Evolutionary conservation across 2,888 invertebrate genomes (phyloP).

Genomic region (Agonopterix alstromeriana): DNA sequence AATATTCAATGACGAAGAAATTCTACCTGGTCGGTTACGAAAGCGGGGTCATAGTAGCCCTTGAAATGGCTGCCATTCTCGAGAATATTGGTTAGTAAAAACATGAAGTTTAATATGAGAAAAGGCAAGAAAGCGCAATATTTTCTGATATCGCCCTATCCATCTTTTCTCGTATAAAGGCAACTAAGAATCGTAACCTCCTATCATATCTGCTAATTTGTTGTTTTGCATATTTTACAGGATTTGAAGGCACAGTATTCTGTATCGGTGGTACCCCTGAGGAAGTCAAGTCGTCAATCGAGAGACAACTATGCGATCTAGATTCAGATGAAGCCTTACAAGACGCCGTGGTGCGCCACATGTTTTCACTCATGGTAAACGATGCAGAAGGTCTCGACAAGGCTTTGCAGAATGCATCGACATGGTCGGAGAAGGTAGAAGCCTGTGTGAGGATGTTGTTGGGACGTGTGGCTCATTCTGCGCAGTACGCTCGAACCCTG

Average conservation of each 20-base stretch:
- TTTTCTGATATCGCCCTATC: too few relatives aligned
- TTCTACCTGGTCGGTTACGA: conserved; percentile 48
- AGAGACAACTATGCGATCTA: conserved; percentile 23
- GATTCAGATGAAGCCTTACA: conserved; percentile 31
- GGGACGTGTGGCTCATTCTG: conserved; percentile 36
- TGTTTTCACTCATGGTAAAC: conserved; percentile 33
- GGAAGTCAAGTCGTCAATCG: conserved; percentile 25
- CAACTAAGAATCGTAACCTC: too few relatives aligned
- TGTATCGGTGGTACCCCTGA: conserved; percentile 40
- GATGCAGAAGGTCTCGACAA: conserved; percentile 13
- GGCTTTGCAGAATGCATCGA: conserved; percentile 7
- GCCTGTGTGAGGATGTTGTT: conserved; percentile 28
- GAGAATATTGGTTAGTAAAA: conserved; percentile 28
- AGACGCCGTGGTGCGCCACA: conserved; percentile 33
- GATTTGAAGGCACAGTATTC: conserved; percentile 40
- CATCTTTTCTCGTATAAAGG: too few relatives aligned
- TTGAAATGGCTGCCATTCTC: conserved; percentile 45
- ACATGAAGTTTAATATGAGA: too few relatives aligned
- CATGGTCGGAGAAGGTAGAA: conserved; percentile 29
- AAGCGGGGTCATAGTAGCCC: conserved; percentile 32
- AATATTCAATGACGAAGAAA: conserved; percentile 18
- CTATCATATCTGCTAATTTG: too few relatives aligned
- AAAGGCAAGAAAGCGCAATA: too few relatives aligned
- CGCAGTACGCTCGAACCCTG: conserved; percentile 36
- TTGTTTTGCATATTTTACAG: conserved; percentile 18